Base-by-base conservation (phyloP, 2,113 vertebrate genomes). In the Mesocricetus auratus region DNA sequence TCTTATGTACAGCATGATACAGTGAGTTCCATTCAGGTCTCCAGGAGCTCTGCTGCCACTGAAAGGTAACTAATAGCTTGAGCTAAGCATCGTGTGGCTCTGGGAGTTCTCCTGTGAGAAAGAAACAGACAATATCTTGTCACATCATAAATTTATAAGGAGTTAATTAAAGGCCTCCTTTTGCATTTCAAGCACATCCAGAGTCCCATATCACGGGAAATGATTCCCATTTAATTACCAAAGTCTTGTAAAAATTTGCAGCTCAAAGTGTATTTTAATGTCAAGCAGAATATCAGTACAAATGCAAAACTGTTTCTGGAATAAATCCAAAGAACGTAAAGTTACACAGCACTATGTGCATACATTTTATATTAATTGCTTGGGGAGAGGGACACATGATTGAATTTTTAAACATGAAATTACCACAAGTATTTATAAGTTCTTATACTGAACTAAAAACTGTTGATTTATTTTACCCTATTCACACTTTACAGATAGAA, bases 111-210 rank as follows among this genome's bases (percentile, higher is more conserved):
- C 71, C 75, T 96, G 96, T 21, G 89, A 97, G 97, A 97, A 91
- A 91, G 86, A 97, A 98, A 96, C 93, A 98, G 98, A 97, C 92
- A 98, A 96, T 94, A 96, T 62, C 97, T 98, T 98, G 97, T 96
- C 89, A 97, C 93, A 98, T 97, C 90, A 97, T 98, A 98, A 98
- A 98, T 98, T 98, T 98, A 68, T 95, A 96, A 98, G 89, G 92
- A 98, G 83, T 97, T 98, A 97, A 98, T 98, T 95, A 98, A 98
- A 97, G 96, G 97, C 33, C 95, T 98, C 95, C 42, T 31, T 85
- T 92, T 97, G 74, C 77, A 96, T 98, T 97, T 98, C 96, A 97
- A 98, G 97, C 82, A 86, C 64, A 68, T 95, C 96, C 58, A 86
- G 92, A 89, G 47, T 94, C 81, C 96, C 95, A 86, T 94, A 97